Conservation (phyloP, 2,797 vertebrate species). For the Cyclura pinguis region DNA sequence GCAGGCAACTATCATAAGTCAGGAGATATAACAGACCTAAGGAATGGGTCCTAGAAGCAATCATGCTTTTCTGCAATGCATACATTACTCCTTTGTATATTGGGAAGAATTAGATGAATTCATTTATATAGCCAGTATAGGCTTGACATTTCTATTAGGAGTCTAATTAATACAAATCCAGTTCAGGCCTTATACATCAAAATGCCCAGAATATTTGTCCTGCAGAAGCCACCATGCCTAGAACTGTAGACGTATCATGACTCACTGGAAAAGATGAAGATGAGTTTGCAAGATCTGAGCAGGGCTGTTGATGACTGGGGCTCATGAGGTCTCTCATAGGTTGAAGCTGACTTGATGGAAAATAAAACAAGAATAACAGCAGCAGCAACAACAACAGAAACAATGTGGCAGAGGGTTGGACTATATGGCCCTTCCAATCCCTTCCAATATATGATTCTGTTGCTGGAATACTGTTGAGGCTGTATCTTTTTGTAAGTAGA, state of each 20-base stretch:
- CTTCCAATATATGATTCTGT: neutral
- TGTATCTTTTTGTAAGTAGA: too few species aligned
- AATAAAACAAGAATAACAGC: too few species aligned
- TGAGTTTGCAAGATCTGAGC: neutral
- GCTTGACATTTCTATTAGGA: too few species aligned
- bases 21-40: neutral
- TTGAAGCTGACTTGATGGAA: neutral
- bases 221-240: too few species aligned
- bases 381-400: neutral
- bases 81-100: neutral
- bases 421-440: neutral
- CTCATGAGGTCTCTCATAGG: neutral
- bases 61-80: neutral
- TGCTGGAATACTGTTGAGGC: too few species aligned
- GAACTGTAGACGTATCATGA: too few species aligned
- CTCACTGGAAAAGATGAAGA: too few species aligned
- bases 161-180: too few species aligned
- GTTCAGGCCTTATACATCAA: too few species aligned
- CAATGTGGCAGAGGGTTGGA: neutral
- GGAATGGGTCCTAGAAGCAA: neutral
- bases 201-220: too few species aligned
- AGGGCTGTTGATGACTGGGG: neutral
- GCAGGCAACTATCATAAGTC: neutral
- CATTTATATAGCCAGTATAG: too few species aligned
- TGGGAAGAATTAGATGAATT: neutral